Evolutionary conservation across 30 jellyfish, hydroid and myxozoan genomes (phyloP).

Genomic region (Chrysaora quinquecirrha): DNA sequence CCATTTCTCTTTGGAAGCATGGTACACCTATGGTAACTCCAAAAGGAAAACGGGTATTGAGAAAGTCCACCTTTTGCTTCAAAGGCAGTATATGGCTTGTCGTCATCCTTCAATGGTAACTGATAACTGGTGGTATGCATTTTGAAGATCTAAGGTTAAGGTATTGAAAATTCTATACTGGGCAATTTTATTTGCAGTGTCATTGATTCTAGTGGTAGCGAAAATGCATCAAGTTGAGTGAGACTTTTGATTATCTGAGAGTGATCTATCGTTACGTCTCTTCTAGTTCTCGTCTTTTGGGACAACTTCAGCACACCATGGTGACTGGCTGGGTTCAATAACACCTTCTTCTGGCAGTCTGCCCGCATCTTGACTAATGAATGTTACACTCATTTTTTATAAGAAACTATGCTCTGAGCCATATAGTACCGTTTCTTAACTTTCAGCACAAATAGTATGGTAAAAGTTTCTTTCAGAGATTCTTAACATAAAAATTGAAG

Average conservation of each 20-base stretch:
- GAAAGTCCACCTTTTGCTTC: conserved; percentile 12
- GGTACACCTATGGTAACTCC: background rate
- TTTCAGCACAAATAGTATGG: too few relatives aligned
- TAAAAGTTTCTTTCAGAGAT: too few relatives aligned
- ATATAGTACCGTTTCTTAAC: too few relatives aligned
- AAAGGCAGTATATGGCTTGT: background rate
- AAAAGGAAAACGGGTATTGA: conserved; percentile 18
- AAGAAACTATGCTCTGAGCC: too few relatives aligned
- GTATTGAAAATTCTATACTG: conserved; percentile 63
- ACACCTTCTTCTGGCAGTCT: conserved; percentile 2
- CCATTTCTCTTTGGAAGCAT: background rate
- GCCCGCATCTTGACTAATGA: background rate
- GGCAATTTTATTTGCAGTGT: conserved; percentile 43
- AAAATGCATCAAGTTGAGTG: conserved; percentile 59
- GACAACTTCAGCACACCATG: conserved; percentile 64
- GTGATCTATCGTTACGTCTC: conserved; percentile 35
- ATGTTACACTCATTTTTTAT: too few relatives aligned
- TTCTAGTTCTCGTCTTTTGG: conserved; percentile 14
- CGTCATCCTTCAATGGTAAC: conserved; percentile 12
- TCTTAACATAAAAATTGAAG: too few relatives aligned
- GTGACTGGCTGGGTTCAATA: conserved; percentile 26
- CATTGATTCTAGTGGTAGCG: conserved; percentile 59
- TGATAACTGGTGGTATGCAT: conserved; percentile 63
- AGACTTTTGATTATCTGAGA: conserved; percentile 39
- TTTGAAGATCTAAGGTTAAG: conserved; percentile 30